phyloP scores from a whole-genome alignment of 2,113 vertebrate species.

The Xiphophorus couchianus region DNA sequence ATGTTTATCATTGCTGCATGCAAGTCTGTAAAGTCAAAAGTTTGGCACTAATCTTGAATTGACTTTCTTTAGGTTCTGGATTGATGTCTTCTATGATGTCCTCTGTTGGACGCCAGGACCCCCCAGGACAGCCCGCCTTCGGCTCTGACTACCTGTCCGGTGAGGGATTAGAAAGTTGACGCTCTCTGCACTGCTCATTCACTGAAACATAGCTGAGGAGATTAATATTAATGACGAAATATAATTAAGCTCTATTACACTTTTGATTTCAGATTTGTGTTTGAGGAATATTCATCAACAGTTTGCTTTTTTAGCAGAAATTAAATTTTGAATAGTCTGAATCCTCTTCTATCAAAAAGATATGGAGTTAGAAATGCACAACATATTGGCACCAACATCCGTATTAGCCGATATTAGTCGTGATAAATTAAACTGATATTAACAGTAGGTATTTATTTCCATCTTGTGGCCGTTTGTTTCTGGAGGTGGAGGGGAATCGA shows the following conservation, averaged over 20 bases:
- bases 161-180: conserved; percentile 44
- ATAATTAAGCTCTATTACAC: not conserved
- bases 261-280: not conserved
- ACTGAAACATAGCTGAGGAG: not conserved
- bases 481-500: too few species aligned
- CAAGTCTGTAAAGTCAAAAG: not conserved
- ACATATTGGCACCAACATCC: too few species aligned
- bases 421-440: too few species aligned
- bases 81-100: conserved; percentile 71
- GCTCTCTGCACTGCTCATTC: not conserved
- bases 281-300: not conserved
- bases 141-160: conserved; percentile 75
- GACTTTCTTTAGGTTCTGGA: conserved; percentile 56
- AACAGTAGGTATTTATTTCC: too few species aligned
- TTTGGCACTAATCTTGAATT: not conserved
- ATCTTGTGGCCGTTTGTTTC: too few species aligned
- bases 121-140: conserved; percentile 67
- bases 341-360: too few species aligned
- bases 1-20: not conserved
- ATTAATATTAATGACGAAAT: not conserved
- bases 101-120: conserved; percentile 68
- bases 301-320: not conserved
- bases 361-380: too few species aligned
- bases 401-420: too few species aligned
- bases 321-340: not conserved